Percentiles rank a stretch among this genome's conserved stretches.
Evolutionary conservation across 2,888 invertebrate species (phyloP).

Genomic region (Andricus curvator): DNA sequence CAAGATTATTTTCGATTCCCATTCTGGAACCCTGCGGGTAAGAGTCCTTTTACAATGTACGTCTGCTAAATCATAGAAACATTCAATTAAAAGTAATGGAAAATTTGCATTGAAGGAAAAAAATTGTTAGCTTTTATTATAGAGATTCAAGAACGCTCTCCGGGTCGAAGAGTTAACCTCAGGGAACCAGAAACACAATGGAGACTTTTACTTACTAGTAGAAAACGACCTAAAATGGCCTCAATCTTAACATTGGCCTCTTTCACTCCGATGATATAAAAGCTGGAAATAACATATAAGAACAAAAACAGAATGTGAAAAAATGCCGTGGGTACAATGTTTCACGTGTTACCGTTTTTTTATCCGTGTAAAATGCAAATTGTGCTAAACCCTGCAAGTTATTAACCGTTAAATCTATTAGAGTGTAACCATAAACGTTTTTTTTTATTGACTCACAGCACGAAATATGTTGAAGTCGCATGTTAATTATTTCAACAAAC

Average conservation of each 20-base stretch:
- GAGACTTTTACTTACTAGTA: background rate
- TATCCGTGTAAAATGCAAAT: background rate
- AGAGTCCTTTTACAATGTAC: slow-evolving; percentile 43
- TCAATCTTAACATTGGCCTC: background rate
- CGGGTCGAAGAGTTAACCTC: slow-evolving; percentile 36
- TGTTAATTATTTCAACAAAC: background rate
- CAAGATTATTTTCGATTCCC: slow-evolving; percentile 51
- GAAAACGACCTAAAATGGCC: background rate
- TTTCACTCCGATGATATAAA: background rate
- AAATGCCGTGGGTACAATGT: background rate
- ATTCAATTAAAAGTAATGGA: background rate
- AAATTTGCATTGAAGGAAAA: background rate
- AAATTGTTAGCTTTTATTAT: slow-evolving; percentile 46
- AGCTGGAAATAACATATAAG: background rate
- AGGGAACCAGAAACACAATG: slow-evolving; percentile 41
- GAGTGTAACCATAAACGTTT: background rate
- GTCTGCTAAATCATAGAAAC: slow-evolving; percentile 13
- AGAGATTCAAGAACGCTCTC: slow-evolving; percentile 34
- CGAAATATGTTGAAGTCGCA: slow-evolving; percentile 13
- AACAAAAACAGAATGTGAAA: background rate
- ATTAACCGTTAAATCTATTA: slow-evolving; percentile 11
- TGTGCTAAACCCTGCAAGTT: slow-evolving; percentile 22
- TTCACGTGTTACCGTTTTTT: slow-evolving; percentile 3
- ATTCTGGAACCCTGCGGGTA: slow-evolving; percentile 51
- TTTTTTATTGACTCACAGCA: slow-evolving; percentile 12